Conservation (phyloP, 2,797 vertebrate species). For the Notolabrus celidotus region DNA sequence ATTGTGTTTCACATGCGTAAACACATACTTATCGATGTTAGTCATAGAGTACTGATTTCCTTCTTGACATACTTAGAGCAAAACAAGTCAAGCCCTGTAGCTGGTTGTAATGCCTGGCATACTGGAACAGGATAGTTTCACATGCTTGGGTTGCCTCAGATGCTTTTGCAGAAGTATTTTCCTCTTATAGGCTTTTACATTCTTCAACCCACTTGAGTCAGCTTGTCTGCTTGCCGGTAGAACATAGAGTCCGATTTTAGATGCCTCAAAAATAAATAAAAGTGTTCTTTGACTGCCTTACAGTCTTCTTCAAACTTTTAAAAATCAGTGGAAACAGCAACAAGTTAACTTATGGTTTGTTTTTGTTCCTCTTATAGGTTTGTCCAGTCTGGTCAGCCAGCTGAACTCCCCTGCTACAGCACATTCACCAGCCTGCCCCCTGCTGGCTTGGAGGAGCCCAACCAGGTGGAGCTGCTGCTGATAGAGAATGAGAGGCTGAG, state of each 20-base stretch:
- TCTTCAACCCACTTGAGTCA: conserved; percentile 44
- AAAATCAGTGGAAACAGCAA: not conserved
- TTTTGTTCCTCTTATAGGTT: conserved; percentile 71
- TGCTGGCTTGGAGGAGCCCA: conserved; percentile 86
- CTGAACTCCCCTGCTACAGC: conserved; percentile 77
- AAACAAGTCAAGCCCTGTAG: conserved; percentile 64
- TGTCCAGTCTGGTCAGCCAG: conserved; percentile 82
- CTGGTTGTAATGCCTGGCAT: conserved; percentile 68
- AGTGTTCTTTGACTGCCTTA: no score
- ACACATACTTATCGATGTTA: conserved; percentile 68
- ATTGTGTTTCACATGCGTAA: conserved; percentile 74
- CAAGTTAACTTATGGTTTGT: not conserved
- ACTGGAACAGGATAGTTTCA: conserved; percentile 53
- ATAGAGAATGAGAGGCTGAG: conserved; percentile 93
- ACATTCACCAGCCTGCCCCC: conserved; percentile 80
- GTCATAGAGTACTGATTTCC: conserved; percentile 60
- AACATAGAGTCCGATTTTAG: conserved; percentile 42
- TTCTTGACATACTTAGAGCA: conserved; percentile 50
- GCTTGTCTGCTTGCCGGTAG: conserved; percentile 40
- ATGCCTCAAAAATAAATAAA: conserved; percentile 32
- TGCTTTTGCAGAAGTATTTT: conserved; percentile 52
- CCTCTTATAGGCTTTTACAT: conserved; percentile 56
- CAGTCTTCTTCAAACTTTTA: not conserved
- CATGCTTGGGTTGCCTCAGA: conserved; percentile 48
- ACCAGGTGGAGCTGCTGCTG: conserved; percentile 88